A percentile compares a stretch with the other conserved stretches of the same genome.
Conservation (phyloP, 1,140 invertebrate species). For the Eufriesea mexicana region DNA sequence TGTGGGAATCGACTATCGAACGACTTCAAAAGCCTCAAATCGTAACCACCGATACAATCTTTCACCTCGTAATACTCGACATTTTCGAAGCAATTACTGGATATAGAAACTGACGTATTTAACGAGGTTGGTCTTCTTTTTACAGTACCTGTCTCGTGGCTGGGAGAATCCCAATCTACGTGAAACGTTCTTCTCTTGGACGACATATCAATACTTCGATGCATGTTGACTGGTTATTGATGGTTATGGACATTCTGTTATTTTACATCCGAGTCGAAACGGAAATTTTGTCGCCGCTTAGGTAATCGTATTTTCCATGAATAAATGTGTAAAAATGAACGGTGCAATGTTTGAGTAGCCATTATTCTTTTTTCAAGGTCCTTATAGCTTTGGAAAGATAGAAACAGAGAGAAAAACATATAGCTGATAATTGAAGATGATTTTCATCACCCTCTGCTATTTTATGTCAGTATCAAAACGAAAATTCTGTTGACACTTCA, state of each 20-base stretch:
- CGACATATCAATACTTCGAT: conserved; percentile 19
- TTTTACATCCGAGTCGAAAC: conserved; percentile 65
- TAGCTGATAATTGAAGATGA: neutral
- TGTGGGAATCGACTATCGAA: conserved; percentile 22
- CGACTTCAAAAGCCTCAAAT: conserved; percentile 56
- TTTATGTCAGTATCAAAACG: conserved; percentile 59
- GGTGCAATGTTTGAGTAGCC: neutral
- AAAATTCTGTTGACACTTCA: conserved; percentile 50
- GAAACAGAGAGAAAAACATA: neutral
- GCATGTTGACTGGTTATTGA: no score
- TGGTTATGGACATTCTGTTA: no score
- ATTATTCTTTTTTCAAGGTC: neutral
- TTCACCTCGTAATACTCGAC: conserved; percentile 68
- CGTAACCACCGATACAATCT: conserved; percentile 59
- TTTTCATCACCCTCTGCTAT: conserved; percentile 8
- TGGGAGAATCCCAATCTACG: conserved; percentile 87
- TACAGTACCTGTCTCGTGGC: conserved; percentile 86
- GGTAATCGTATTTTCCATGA: neutral
- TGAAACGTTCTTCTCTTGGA: conserved; percentile 74
- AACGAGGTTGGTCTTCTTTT: conserved; percentile 84
- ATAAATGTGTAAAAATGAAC: neutral
- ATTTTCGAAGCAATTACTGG: conserved; percentile 60
- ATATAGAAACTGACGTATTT: conserved; percentile 42
- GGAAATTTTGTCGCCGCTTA: conserved; percentile 50
- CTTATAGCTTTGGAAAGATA: neutral